Evolutionary conservation across 2,113 vertebrate genomes (phyloP).

Genomic region (Oreochromis niloticus): DNA sequence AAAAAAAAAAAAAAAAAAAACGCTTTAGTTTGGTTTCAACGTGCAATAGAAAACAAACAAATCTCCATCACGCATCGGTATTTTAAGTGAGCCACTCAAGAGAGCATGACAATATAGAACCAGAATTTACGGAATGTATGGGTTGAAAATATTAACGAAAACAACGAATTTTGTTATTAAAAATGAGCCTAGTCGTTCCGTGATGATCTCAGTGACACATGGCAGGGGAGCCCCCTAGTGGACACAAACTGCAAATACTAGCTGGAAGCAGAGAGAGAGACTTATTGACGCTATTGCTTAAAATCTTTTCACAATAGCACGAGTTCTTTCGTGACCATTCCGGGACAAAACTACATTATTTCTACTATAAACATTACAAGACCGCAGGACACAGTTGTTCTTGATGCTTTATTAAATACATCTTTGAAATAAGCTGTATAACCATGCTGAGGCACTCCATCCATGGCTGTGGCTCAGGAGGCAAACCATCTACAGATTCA

Average conservation of each 20-base stretch:
- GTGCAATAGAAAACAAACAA: background rate
- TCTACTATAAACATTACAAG: accelerated
- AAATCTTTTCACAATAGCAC: background rate
- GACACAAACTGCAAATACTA: background rate
- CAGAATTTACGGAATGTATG: background rate
- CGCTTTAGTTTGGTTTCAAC: accelerated
- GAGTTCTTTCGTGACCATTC: background rate
- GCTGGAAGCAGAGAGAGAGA: background rate
- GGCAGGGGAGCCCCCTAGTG: background rate
- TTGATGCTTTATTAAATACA: background rate
- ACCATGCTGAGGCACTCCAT: background rate
- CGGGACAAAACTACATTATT: background rate
- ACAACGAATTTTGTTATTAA: background rate
- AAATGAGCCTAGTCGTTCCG: background rate
- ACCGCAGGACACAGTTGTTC: background rate
- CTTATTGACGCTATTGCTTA: background rate
- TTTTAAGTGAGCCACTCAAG: background rate
- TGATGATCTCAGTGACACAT: background rate
- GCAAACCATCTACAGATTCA: accelerated
- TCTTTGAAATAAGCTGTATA: background rate
- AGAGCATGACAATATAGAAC: accelerated
- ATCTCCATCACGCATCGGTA: background rate
- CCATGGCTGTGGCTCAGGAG: background rate
- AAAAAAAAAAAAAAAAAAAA: background rate
- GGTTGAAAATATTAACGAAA: background rate